These are phyloP conservation scores for Simalia tracyae DNA, from an alignment of 2,797 vertebrate species.

Conservation along the genomic window DNA sequence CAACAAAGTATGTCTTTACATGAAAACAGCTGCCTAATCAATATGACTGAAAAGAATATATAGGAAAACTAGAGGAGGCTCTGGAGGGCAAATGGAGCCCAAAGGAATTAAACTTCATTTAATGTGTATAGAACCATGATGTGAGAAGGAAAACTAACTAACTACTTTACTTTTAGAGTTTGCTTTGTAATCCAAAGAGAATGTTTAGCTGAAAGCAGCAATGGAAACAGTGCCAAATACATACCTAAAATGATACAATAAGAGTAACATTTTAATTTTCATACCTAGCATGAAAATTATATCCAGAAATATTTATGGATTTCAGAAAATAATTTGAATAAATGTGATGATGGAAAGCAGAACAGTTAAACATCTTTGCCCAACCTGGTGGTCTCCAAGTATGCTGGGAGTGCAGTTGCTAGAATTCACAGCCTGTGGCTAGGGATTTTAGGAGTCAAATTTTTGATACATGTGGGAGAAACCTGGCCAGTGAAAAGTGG, in stretches of 20 bases:
- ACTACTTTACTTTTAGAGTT: not conserved
- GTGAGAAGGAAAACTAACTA: conserved; percentile 27
- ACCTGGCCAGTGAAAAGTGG: not conserved
- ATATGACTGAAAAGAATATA: conserved; percentile 65
- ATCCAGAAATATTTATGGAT: not conserved
- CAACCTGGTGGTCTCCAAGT: not conserved
- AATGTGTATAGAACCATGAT: conserved; percentile 26
- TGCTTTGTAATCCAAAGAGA: not conserved
- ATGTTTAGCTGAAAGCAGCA: not conserved
- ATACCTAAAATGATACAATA: not conserved
- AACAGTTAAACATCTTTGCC: not conserved
- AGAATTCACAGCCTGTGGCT: not conserved
- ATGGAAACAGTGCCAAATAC: not conserved
- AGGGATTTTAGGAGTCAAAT: not conserved
- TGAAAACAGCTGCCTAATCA: conserved; percentile 68
- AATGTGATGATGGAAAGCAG: not conserved
- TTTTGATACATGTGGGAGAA: not conserved
- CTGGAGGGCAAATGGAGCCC: conserved; percentile 53
- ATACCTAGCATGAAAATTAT: not conserved
- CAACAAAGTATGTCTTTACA: conserved; percentile 60
- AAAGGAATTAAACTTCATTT: conserved; percentile 51
- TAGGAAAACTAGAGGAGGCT: conserved; percentile 56
- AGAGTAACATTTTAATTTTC: not conserved
- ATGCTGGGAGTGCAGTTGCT: not conserved
- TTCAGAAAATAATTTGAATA: not conserved